Evolutionary conservation across 2,113 vertebrate genomes (phyloP), one percentile per base, ranked within the genome.

Genomic region (Lagopus muta): DNA sequence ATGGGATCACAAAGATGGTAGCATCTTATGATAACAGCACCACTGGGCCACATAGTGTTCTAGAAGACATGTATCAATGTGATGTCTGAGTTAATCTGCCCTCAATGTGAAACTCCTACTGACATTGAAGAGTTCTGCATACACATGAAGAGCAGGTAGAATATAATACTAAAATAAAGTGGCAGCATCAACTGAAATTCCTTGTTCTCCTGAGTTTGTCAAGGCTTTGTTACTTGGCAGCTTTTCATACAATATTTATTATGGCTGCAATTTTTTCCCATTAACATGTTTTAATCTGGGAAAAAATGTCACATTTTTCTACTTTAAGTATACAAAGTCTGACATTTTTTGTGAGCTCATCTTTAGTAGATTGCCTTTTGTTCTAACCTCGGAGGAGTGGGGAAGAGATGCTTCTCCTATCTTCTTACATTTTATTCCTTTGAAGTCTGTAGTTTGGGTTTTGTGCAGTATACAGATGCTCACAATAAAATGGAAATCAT

Each of bases 241-340:
- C 85, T 96, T 95, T 95, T 95, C 95, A 96, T 97, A 94, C 88
- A 96, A 95, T 96, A 96, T 97, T 97, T 95, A 96, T 97, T 78
- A 95, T 90, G 89, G 94, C 76, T 94, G 93, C 95, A 94, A 88
- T 96, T 97, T 94, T 96, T 94, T 71, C 80, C 91, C 85, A 97
- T 95, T 96, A 96, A 88, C 94, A 95, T 72, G 90, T 95, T 96
- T 95, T 97, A 95, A 96, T 92, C 93, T 81, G 76, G 82, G 87
- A 57, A 94, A 79, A 94, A 96, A 91, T 97, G 96, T 97, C 93
- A 95, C 70, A 81, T 83, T 93, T 92, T 91, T 92, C 88, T 92
- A 88, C 83, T 94, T 93, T 83, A 94, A 96, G 94, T 88, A 94
- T 50, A 94, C 27, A 7, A 86, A 92, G 80, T 42, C 82, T 96